These are phyloP conservation scores for Gnathonemus echidnorhynchus DNA, from an alignment of 2,113 vertebrate species.

Conservation along the genomic window DNA sequence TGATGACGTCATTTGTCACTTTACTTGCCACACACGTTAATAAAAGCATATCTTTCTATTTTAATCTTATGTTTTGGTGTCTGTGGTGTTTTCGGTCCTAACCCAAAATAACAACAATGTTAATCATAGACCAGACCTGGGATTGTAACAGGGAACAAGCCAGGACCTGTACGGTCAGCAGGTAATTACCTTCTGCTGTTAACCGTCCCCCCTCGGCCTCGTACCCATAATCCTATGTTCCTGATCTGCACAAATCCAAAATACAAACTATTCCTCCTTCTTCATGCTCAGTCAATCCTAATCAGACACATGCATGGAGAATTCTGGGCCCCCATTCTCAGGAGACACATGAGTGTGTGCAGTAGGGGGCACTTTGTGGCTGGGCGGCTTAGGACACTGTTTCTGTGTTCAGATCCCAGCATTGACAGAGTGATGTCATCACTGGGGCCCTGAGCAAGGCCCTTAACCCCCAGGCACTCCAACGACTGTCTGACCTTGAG, in stretches of 20 bases:
- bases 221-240: not conserved
- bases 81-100: too few species aligned
- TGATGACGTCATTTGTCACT: too few species aligned
- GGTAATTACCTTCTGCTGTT: not conserved
- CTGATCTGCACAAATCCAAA: not conserved
- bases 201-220: not conserved
- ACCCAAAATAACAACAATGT: too few species aligned
- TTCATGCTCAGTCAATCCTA: not conserved
- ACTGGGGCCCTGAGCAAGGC: not conserved
- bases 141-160: not conserved
- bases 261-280: not conserved
- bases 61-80: too few species aligned
- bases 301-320: not conserved
- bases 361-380: not conserved
- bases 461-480: not conserved
- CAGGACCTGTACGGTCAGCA: not conserved
- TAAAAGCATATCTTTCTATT: too few species aligned
- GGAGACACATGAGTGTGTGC: not conserved
- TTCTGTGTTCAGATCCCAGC: not conserved
- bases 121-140: too few species aligned
- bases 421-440: not conserved
- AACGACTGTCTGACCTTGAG: not conserved
- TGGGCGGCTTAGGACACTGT: not conserved
- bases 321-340: not conserved
- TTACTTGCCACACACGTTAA: too few species aligned